Evolutionary conservation across 2,797 vertebrate species (phyloP).

Genomic region (Pantherophis vulpinus): DNA sequence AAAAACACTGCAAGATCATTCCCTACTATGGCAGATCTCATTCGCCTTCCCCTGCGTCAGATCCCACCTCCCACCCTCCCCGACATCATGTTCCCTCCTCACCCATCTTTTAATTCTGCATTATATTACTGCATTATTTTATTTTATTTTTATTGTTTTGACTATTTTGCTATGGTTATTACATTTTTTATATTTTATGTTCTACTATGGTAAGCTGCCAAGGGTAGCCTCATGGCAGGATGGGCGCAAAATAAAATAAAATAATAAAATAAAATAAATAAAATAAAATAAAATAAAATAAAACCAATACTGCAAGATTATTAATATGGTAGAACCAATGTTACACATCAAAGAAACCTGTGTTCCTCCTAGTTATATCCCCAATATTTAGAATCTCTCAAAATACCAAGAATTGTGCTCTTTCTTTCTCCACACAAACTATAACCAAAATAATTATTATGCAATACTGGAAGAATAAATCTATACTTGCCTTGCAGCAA

Average conservation of each 20-base stretch:
- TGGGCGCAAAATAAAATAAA: not conserved
- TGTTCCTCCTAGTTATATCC: not conserved
- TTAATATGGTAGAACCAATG: not conserved
- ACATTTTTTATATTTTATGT: not conserved
- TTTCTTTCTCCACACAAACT: not conserved
- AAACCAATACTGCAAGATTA: not conserved
- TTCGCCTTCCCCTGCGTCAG: fast-evolving
- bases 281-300: not conserved
- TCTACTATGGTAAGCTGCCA: not conserved
- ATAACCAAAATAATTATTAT: not conserved
- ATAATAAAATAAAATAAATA: no score
- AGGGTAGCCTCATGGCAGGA: not conserved
- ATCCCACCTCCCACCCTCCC: not conserved
- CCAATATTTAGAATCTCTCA: not conserved
- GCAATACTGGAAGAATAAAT: not conserved
- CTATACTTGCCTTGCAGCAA: not conserved
- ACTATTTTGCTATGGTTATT: not conserved
- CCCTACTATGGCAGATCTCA: not conserved
- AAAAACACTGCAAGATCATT: no score
- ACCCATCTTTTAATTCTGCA: not conserved
- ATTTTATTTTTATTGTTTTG: not conserved
- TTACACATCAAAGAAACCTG: not conserved
- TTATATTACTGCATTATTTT: not conserved
- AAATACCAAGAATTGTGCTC: not conserved
- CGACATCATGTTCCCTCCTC: not conserved